These are phyloP conservation scores for Chelonus insularis DNA, from an alignment of 1,140 invertebrate species.

Conservation along the genomic window DNA sequence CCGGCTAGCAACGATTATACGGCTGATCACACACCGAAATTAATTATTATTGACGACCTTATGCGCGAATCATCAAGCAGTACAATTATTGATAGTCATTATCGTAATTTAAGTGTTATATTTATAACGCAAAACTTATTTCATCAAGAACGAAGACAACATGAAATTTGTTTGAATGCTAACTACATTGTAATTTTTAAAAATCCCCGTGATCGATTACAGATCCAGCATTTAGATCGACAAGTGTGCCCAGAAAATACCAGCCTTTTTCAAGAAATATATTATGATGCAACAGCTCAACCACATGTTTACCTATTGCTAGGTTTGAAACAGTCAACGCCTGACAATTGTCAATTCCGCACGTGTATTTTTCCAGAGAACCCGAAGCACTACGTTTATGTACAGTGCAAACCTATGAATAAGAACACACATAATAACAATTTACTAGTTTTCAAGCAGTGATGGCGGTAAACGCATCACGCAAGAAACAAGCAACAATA, in stretches of 20 bases:
- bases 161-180: not conserved
- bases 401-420: not conserved
- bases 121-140: not conserved
- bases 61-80: slow-evolving; percentile 32
- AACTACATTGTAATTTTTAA: not conserved
- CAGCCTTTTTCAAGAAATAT: not conserved
- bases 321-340: no score
- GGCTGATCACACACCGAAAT: slow-evolving; percentile 23
- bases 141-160: not conserved
- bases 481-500: no score
- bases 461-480: no score
- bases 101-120: not conserved
- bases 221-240: not conserved
- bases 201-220: not conserved
- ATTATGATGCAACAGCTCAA: not conserved
- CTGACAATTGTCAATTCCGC: no score
- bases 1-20: slow-evolving; percentile 20
- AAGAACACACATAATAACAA: no score
- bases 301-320: no score
- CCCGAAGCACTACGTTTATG: no score
- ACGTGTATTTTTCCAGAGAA: no score
- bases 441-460: no score
- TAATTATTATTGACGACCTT: slow-evolving; percentile 50
- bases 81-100: not conserved
- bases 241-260: not conserved